Percentiles rank a stretch among this genome's conserved stretches.
Evolutionary conservation across 2,888 invertebrate genomes (phyloP).

Genomic region (Esperia sulphurella): DNA sequence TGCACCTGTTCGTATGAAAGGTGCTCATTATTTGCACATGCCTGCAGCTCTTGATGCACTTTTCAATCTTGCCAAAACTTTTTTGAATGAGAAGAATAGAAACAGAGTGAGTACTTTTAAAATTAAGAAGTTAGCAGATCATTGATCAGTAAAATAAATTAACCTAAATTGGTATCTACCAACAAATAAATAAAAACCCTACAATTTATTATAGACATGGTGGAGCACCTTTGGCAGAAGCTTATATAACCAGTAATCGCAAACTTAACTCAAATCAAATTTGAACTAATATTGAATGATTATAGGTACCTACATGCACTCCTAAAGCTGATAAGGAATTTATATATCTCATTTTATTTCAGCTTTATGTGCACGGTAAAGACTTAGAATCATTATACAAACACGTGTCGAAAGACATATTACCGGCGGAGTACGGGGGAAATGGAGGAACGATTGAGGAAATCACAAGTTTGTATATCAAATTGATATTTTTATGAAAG

Average conservation of each 20-base stretch:
- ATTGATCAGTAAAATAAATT: too few relatives aligned
- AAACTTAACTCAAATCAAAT: too few relatives aligned
- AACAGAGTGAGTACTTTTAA: constrained; percentile 5
- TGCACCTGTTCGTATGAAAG: constrained; percentile 74
- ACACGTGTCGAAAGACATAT: constrained; percentile 72
- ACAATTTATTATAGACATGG: too few relatives aligned
- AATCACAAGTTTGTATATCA: constrained; percentile 49
- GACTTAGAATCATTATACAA: constrained; percentile 71
- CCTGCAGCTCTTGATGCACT: constrained; percentile 69
- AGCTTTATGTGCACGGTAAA: constrained; percentile 70
- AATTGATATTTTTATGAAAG: neutral
- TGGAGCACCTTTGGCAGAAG: too few relatives aligned
- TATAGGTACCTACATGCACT: too few relatives aligned
- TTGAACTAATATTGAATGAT: too few relatives aligned
- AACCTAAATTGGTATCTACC: too few relatives aligned
- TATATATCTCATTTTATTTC: constrained; percentile 17
- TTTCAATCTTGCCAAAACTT: constrained; percentile 61
- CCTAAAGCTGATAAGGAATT: neutral
- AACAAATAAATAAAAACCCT: too few relatives aligned
- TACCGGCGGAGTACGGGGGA: constrained; percentile 83
- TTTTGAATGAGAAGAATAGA: constrained; percentile 73
- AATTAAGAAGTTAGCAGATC: neutral
- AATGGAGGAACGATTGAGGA: constrained; percentile 69
- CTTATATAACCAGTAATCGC: too few relatives aligned
- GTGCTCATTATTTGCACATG: constrained; percentile 69